Percentiles rank a stretch among this genome's conserved stretches.
phyloP scores from a whole-genome alignment of 2,113 vertebrate species.

The Phoenicopterus ruber region DNA sequence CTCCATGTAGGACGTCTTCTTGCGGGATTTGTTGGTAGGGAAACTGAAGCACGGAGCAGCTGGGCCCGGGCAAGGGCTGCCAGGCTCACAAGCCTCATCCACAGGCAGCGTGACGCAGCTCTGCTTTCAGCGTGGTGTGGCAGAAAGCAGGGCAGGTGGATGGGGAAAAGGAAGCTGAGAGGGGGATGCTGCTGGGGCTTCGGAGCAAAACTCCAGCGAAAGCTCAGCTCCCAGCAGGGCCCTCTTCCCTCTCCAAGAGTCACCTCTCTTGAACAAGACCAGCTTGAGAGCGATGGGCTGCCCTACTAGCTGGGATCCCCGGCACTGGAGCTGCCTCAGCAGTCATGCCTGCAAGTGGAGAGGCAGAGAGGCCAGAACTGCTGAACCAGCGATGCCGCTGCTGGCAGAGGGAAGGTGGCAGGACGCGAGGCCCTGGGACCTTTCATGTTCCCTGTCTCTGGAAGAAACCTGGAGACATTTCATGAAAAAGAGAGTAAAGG shows the following conservation, averaged over 20 bases:
- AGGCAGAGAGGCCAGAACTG: not conserved
- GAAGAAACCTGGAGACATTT: not conserved
- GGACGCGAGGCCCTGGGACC: not conserved
- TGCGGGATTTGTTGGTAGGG: not conserved
- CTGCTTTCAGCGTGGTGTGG: accelerated
- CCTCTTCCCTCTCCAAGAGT: not conserved
- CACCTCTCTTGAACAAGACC: not conserved
- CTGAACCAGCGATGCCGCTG: not conserved
- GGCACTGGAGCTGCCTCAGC: not conserved
- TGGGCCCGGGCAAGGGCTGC: not conserved
- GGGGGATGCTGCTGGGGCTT: not conserved
- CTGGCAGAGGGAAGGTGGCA: not conserved
- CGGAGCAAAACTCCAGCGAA: not conserved
- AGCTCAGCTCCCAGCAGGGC: not conserved
- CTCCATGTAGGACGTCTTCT: not conserved
- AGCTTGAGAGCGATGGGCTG: not conserved
- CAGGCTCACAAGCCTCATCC: not conserved
- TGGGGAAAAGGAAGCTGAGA: not conserved
- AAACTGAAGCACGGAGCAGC: not conserved
- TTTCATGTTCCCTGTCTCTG: not conserved
- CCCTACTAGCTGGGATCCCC: accelerated
- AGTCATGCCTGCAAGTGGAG: not conserved
- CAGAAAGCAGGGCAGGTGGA: accelerated
- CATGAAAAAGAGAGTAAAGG: not conserved
- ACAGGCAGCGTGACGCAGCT: not conserved